A percentile compares a stretch with the other conserved stretches of the same genome.
Conservation (phyloP, 1,140 invertebrate genomes). For the Ylistrum balloti region DNA sequence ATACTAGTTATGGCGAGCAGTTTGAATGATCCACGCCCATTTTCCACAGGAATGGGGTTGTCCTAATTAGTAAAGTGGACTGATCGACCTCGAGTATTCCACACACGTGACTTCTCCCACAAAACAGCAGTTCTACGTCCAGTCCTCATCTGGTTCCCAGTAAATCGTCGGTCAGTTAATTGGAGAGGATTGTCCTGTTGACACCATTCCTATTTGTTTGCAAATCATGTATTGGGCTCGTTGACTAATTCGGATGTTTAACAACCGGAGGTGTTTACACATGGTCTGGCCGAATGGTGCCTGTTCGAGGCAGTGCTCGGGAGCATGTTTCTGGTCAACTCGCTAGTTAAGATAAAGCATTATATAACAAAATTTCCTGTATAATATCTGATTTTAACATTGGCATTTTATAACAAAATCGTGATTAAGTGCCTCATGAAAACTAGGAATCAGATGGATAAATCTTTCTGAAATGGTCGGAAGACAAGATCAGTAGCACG, state of each 20-base stretch:
- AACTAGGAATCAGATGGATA: too few relatives aligned
- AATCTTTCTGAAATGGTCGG: too few relatives aligned
- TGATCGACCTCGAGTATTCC: not conserved
- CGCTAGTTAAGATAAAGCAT: too few relatives aligned
- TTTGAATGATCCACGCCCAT: not conserved
- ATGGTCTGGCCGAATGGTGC: not conserved
- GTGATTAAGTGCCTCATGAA: too few relatives aligned
- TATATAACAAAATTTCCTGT: not conserved
- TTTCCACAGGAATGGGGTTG: not conserved
- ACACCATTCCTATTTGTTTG: constrained; percentile 1
- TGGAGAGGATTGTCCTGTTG: not conserved
- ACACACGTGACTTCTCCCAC: not conserved
- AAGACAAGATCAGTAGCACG: too few relatives aligned
- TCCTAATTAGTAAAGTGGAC: constrained; percentile 7
- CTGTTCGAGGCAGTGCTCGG: not conserved
- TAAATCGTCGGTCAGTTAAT: not conserved
- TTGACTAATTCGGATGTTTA: not conserved
- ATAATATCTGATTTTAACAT: too few relatives aligned
- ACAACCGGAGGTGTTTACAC: not conserved
- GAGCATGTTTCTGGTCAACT: too few relatives aligned
- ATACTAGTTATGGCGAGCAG: not conserved
- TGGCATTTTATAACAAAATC: too few relatives aligned
- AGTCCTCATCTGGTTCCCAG: not conserved
- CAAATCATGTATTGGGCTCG: not conserved
- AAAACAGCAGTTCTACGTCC: not conserved